A percentile compares a stretch with the other conserved stretches of the same genome.
Evolutionary conservation across 2,113 vertebrate species (phyloP).

Genomic region (Bujurquina vittata): DNA sequence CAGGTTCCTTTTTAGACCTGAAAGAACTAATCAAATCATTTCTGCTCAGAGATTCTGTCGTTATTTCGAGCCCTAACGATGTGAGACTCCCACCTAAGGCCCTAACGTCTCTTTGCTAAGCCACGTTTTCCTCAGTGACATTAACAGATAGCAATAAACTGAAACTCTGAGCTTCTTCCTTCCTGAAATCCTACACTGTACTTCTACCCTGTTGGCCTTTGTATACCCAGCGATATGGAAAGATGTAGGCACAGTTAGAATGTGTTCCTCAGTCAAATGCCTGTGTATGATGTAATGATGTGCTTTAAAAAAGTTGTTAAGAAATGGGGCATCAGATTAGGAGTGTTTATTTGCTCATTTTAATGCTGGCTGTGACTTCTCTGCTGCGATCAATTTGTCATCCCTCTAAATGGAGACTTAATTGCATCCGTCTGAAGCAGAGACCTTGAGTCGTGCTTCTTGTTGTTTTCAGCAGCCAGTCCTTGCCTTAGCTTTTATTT

Average conservation of each 20-base stretch:
- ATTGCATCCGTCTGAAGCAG: constrained; percentile 85
- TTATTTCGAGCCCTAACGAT: constrained; percentile 94
- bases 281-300: constrained; percentile 61
- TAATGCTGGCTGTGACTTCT: constrained; percentile 80
- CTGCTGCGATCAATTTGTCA: constrained; percentile 85
- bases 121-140: constrained; percentile 73
- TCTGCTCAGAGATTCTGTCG: constrained; percentile 91
- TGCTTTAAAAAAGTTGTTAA: constrained; percentile 54
- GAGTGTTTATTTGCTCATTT: constrained; percentile 79
- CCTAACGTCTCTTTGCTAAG: constrained; percentile 34
- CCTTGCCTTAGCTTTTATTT: constrained; percentile 40
- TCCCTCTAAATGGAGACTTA: constrained; percentile 86
- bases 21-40: constrained; percentile 98
- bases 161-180: constrained; percentile 67
- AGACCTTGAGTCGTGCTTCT: constrained; percentile 39
- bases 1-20: constrained; percentile 93
- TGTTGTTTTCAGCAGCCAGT: constrained; percentile 37
- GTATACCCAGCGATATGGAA: constrained; percentile 81
- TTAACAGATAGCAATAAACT: constrained; percentile 85
- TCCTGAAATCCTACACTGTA: constrained; percentile 1
- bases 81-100: constrained; percentile 76
- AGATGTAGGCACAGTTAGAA: constrained; percentile 74
- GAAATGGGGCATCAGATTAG: constrained; percentile 76
- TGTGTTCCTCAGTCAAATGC: not conserved
- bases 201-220: constrained; percentile 63